Evolutionary conservation across 2,888 invertebrate species (phyloP).

Genomic region (Stenchaetothrips biformis): DNA sequence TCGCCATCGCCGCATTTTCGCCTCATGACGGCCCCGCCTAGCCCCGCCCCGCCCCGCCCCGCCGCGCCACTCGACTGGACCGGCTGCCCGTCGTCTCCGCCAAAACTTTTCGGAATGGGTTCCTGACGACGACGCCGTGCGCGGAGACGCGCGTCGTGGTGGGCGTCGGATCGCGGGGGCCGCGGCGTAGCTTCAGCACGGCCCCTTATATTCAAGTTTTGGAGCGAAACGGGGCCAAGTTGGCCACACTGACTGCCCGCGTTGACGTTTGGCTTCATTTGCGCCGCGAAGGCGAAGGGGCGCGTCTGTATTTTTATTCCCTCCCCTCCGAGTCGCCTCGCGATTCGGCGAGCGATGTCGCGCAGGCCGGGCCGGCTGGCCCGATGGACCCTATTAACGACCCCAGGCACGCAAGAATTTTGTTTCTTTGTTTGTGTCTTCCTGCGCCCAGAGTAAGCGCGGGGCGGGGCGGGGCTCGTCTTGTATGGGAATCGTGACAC

Average conservation of each 20-base stretch:
- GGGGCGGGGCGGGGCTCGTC: not conserved
- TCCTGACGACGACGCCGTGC: too few relatives aligned
- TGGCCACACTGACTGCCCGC: too few relatives aligned
- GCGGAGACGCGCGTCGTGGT: too few relatives aligned
- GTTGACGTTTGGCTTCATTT: too few relatives aligned
- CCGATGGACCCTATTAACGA: constrained; percentile 1
- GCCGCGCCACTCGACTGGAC: not conserved
- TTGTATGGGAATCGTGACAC: constrained; percentile 23
- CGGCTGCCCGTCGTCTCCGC: not conserved
- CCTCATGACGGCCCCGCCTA: not conserved
- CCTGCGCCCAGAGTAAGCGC: not conserved
- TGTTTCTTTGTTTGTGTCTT: constrained; percentile 6
- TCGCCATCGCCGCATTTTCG: not conserved
- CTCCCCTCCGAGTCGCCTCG: not conserved
- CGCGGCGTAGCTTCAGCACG: too few relatives aligned
- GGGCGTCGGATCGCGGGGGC: too few relatives aligned
- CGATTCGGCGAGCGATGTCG: not conserved
- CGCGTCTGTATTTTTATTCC: too few relatives aligned
- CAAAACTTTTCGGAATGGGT: too few relatives aligned
- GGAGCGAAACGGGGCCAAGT: too few relatives aligned
- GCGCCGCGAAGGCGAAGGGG: too few relatives aligned
- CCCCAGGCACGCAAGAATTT: constrained; percentile 1
- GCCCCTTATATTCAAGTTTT: too few relatives aligned
- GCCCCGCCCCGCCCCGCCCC: not conserved
- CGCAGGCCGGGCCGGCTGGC: not conserved